Evolutionary conservation across 1,140 invertebrate species (phyloP).

Genomic region (Frieseomelitta varia): DNA sequence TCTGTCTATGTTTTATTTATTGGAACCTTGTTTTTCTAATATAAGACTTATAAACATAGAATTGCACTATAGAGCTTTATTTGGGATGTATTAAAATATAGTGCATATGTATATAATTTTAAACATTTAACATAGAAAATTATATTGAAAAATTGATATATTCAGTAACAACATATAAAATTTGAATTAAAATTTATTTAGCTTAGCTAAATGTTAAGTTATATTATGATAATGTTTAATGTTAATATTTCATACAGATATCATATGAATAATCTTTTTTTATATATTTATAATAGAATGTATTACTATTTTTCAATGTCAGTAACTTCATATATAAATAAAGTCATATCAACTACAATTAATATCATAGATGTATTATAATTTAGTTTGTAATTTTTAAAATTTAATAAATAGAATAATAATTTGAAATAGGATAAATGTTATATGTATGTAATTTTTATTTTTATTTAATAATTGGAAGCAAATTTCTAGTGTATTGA

Average conservation of each 20-base stretch:
- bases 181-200: neutral
- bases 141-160: neutral
- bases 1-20: conserved; percentile 28
- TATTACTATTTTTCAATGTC: neutral
- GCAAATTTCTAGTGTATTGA: neutral
- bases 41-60: neutral
- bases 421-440: neutral
- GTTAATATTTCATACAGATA: neutral
- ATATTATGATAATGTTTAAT: neutral
- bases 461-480: neutral
- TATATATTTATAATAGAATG: neutral
- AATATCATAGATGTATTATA: neutral
- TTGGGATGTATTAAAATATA: neutral
- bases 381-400: neutral
- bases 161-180: neutral
- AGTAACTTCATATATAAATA: neutral
- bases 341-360: neutral
- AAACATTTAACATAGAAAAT: neutral
- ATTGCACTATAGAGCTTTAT: neutral
- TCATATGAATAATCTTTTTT: neutral
- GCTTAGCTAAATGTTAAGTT: neutral
- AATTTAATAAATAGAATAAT: neutral
- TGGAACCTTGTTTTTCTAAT: neutral
- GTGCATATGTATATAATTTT: neutral
- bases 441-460: neutral